Base-by-base conservation (phyloP, 2,113 vertebrate species). In the Oncorhynchus clarkii region DNA sequence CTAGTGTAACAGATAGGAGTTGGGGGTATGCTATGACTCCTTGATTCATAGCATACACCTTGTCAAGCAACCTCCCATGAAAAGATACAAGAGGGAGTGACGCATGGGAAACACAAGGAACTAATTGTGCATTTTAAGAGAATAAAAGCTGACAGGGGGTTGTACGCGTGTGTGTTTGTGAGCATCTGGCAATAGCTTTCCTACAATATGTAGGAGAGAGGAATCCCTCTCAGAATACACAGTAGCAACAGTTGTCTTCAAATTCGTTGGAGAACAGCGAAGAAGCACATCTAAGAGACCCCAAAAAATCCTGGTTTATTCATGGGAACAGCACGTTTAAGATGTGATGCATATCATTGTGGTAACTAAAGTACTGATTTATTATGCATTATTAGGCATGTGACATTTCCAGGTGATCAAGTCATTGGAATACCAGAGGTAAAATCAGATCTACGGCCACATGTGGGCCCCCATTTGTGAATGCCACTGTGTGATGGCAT, bases 391-490 rank as follows among this genome's bases (percentile, higher is more conserved):
- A 12, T 74, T 82, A 71, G 64, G 76, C 20, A 8, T 1, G 0
- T 86, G 88, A 85, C 86, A 88, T 88, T 87, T 89, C 51, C 72
- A 79, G 71, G 34, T 18, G 22, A 67, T 78, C 49, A 0, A 20
- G 79, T 80, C 75, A 88, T 87, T 87, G 85, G 62, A 86, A 87
- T 85, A 86, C 78, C 79, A 81, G 78, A 82, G 70, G 68, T 4
- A 24, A 51, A 13, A 13, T 51, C 34, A 39, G 34, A 6, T 39
- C 34, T 39, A 39, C 8, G 34, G 34, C 34, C 7, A 39, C 2
- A 39, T 7, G 7, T 7, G 8, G 34, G 7, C 6, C 31, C 49
- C 49, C 9, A 14, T 12, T 51, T 9, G 76, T 51, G 48, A 51
- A 51, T 51, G 49, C 67, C 31, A 7, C 31, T 34, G 34, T 39